These are phyloP conservation scores for Parazoanthus darwini DNA, from an alignment of 92 coral and sea anemone genomes.

Conservation along the genomic window DNA sequence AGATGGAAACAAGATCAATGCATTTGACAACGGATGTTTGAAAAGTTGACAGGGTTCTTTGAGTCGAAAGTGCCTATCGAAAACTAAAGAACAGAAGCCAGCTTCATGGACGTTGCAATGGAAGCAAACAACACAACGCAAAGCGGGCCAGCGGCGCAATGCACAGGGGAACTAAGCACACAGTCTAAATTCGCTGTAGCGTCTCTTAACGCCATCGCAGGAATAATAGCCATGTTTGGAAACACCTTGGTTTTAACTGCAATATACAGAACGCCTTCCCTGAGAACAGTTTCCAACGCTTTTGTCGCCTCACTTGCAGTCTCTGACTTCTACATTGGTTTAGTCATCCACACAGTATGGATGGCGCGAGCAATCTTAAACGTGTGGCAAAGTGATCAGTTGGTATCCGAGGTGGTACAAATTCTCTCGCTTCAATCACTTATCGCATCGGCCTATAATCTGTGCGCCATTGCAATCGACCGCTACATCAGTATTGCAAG, in stretches of 20 bases:
- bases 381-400: conserved; percentile 35
- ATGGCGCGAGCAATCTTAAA: conserved; percentile 37
- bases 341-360: conserved; percentile 49
- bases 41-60: neutral
- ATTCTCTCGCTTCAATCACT: conserved; percentile 57
- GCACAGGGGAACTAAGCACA: conserved; percentile 8
- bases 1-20: too few species aligned
- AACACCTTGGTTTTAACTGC: conserved; percentile 57
- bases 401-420: conserved; percentile 35
- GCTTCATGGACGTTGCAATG: neutral
- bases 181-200: conserved; percentile 2
- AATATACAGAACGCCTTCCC: conserved; percentile 48
- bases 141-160: neutral
- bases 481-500: conserved; percentile 56
- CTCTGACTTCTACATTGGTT: conserved; percentile 57
- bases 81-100: neutral
- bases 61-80: neutral
- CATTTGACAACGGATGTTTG: neutral
- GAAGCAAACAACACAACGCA: conserved; percentile 6
- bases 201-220: conserved; percentile 38
- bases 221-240: conserved; percentile 50
- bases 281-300: conserved; percentile 55
- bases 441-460: conserved; percentile 54
- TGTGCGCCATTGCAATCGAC: conserved; percentile 57
- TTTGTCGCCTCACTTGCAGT: conserved; percentile 60